Percentiles rank a stretch among this genome's conserved stretches.
These are phyloP conservation scores for Proctacanthus coquilletti DNA, from an alignment of 1,140 invertebrate genomes.

Conservation along the genomic window DNA sequence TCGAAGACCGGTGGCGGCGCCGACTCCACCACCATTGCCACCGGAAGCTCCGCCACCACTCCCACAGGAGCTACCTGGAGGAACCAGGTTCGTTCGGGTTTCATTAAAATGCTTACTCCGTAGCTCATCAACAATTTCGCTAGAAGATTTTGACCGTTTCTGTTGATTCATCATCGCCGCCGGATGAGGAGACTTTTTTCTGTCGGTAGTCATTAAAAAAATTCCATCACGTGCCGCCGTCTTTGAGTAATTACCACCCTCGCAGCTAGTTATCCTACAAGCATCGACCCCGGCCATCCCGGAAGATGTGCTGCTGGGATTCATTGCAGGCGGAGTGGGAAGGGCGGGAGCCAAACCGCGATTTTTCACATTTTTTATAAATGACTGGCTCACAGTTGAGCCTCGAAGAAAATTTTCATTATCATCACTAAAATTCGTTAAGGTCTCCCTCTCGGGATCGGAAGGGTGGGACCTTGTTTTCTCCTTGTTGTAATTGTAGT, in stretches of 20 bases:
- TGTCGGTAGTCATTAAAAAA: neutral
- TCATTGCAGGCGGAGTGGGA: too few relatives aligned
- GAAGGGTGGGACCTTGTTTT: neutral
- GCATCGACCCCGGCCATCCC: neutral
- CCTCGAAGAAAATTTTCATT: slow-evolving; percentile 21
- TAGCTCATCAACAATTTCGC: neutral
- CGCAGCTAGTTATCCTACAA: neutral
- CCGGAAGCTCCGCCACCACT: too few relatives aligned
- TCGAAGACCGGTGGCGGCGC: neutral
- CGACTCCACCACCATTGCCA: too few relatives aligned
- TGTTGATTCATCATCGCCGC: neutral
- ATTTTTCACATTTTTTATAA: slow-evolving; percentile 13
- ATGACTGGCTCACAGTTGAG: slow-evolving; percentile 27
- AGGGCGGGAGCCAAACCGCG: neutral
- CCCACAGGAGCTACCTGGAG: too few relatives aligned
- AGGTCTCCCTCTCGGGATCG: neutral
- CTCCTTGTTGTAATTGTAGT: neutral
- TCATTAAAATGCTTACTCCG: neutral
- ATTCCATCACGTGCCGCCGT: neutral
- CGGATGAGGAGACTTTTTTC: neutral
- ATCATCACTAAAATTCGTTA: slow-evolving; percentile 1
- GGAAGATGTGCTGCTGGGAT: neutral
- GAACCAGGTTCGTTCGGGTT: too few relatives aligned
- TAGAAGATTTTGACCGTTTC: neutral
- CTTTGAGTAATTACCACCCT: neutral